phyloP scores from a whole-genome alignment of 2,797 vertebrate species.

The Peromyscus melanophrys region DNA sequence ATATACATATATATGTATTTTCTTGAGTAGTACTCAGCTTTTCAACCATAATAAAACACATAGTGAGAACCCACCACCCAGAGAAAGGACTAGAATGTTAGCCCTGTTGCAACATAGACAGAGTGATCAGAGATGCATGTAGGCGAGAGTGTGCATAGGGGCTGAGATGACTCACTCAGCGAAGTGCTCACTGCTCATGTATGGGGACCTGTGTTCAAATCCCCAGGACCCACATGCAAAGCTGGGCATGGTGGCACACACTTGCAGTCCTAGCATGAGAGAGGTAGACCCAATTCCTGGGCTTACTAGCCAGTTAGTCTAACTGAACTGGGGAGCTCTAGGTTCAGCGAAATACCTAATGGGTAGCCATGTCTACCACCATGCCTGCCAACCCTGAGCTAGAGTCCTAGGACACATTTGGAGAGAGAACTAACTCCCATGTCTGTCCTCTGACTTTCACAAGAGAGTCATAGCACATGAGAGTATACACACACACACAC shows the following conservation, averaged over 20 bases:
- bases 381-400: not conserved
- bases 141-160: not conserved
- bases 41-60: conserved; percentile 20
- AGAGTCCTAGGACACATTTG: not conserved
- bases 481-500: not conserved
- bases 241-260: too few relatives aligned
- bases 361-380: too few relatives aligned
- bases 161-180: not conserved
- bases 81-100: not conserved
- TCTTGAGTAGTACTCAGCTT: not conserved
- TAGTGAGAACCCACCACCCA: not conserved
- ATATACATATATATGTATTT: not conserved
- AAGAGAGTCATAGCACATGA: not conserved
- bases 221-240: too few relatives aligned
- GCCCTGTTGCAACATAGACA: not conserved
- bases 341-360: not conserved
- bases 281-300: not conserved
- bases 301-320: not conserved
- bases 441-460: not conserved
- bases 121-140: not conserved
- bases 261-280: not conserved
- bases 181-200: not conserved
- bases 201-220: not conserved
- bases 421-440: not conserved
- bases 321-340: not conserved